Evolutionary conservation across 2,797 vertebrate species (phyloP).

Genomic region (Pelodytes ibericus): DNA sequence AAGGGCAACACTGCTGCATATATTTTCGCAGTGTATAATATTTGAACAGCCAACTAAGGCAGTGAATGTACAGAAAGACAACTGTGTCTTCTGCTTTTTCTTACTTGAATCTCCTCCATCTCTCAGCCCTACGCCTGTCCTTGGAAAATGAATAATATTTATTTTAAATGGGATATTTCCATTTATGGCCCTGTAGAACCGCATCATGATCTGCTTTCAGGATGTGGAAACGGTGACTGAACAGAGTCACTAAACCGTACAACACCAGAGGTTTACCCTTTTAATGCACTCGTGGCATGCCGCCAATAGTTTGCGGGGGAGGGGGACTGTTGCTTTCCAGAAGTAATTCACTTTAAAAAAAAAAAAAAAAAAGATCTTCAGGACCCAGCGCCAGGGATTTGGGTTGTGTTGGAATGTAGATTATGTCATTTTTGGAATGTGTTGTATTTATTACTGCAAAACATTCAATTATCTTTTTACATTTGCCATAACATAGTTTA

Average conservation of each 20-base stretch:
- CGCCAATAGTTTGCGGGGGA: neutral
- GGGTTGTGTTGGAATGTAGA: neutral
- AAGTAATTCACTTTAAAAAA: no score
- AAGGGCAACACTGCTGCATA: neutral
- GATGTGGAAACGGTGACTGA: constrained; percentile 5
- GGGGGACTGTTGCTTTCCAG: neutral
- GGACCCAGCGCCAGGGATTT: neutral
- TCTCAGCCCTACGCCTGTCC: neutral
- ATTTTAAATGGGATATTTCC: constrained; percentile 12
- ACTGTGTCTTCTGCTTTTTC: neutral
- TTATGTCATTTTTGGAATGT: neutral
- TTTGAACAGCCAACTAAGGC: neutral
- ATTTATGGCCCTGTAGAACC: constrained; percentile 17
- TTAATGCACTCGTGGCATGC: neutral
- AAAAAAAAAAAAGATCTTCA: neutral
- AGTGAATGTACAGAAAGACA: neutral
- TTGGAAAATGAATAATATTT: constrained; percentile 27
- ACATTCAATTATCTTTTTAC: no score
- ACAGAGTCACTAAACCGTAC: neutral
- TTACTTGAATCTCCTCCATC: neutral
- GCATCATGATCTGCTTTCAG: neutral
- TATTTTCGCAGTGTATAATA: neutral
- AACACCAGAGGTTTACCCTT: neutral
- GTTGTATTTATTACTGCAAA: neutral
- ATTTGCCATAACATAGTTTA: no score